phyloP scores from a whole-genome alignment of 2,888 invertebrate genomes.

The Phaonia tiefii region DNA sequence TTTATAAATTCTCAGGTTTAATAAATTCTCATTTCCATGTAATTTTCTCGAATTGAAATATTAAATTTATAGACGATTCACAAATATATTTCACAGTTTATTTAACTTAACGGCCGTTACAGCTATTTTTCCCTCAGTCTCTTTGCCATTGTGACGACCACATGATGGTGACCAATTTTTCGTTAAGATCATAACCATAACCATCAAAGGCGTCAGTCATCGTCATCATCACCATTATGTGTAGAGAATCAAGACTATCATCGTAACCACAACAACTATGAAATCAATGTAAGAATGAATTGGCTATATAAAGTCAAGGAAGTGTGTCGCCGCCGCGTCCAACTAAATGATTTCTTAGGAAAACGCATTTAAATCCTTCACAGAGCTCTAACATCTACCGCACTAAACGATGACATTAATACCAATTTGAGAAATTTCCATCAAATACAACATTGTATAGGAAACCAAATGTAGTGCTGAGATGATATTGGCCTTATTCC shows the following conservation, averaged over 20 bases:
- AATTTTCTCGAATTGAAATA: constrained; percentile 62
- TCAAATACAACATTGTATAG: constrained; percentile 49
- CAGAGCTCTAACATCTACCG: constrained; percentile 1
- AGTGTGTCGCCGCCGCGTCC: neutral
- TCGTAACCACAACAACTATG: neutral
- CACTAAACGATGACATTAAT: constrained; percentile 48
- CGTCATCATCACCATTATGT: neutral
- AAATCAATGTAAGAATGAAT: neutral
- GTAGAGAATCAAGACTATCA: neutral
- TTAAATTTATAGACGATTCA: constrained; percentile 61
- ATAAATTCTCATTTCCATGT: constrained; percentile 56
- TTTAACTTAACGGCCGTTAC: constrained; percentile 28
- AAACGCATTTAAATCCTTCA: constrained; percentile 28
- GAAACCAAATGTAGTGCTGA: neutral
- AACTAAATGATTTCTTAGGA: constrained; percentile 33
- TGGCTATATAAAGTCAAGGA: neutral
- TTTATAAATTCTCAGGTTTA: constrained; percentile 53
- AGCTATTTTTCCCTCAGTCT: neutral
- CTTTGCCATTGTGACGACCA: neutral
- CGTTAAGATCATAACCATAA: constrained; percentile 60
- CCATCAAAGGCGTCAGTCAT: constrained; percentile 24
- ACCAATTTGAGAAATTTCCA: constrained; percentile 52
- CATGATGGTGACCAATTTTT: constrained; percentile 57
- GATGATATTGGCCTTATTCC: neutral
- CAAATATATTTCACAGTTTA: constrained; percentile 48